Percentiles rank a stretch among this genome's conserved stretches.
Evolutionary conservation across 2,113 vertebrate species (phyloP).

Genomic region (Percopsis transmontana): DNA sequence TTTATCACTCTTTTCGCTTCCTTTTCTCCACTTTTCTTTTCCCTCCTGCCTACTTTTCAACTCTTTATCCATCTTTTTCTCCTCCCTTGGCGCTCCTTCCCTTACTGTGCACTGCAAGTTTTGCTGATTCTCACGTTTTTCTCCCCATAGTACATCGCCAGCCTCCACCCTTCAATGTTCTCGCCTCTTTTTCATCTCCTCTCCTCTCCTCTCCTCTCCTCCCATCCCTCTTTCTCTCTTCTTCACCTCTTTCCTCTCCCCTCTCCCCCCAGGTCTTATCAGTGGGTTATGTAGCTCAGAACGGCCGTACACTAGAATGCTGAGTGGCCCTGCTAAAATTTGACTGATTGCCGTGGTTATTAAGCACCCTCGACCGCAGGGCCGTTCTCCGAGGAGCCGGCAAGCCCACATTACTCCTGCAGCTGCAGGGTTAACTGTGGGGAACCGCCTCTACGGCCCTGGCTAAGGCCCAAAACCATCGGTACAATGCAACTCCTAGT

Average conservation of each 20-base stretch:
- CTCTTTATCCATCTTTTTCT: constrained; percentile 13
- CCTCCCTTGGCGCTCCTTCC: neutral
- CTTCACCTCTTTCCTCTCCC: no score
- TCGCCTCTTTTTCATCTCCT: constrained; percentile 2
- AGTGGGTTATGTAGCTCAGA: constrained; percentile 40
- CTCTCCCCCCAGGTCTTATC: constrained; percentile 33
- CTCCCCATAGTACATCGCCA: constrained; percentile 38
- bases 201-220: constrained; percentile 17
- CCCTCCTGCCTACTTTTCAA: constrained; percentile 1
- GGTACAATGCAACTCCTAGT: neutral
- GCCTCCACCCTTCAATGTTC: constrained; percentile 8
- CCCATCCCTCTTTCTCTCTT: neutral
- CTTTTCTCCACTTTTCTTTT: neutral
- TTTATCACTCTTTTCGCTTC: constrained; percentile 3
- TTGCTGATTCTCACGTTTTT: constrained; percentile 58
- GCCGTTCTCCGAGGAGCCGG: constrained; percentile 50
- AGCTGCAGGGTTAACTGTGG: constrained; percentile 22
- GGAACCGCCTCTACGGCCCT: constrained; percentile 14
- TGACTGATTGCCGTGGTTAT: constrained; percentile 48
- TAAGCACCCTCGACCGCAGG: constrained; percentile 44
- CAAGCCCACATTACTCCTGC: constrained; percentile 42
- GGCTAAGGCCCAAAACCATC: constrained; percentile 33
- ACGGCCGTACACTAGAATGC: constrained; percentile 21
- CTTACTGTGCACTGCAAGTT: constrained; percentile 24
- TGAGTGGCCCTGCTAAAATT: constrained; percentile 54